phyloP scores from a whole-genome alignment of 2,888 invertebrate genomes.

The Zootermopsis nevadensis region DNA sequence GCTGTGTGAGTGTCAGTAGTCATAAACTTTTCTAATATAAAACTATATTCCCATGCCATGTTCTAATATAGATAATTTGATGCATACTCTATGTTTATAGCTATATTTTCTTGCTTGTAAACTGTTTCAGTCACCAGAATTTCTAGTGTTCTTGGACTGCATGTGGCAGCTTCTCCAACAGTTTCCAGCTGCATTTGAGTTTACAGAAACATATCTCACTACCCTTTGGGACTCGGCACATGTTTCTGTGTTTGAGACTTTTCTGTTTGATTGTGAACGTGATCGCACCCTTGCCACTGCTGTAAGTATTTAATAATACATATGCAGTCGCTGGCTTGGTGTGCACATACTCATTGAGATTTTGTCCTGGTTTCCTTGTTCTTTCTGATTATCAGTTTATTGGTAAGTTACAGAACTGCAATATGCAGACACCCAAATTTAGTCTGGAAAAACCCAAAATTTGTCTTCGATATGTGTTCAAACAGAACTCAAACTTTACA shows the following conservation, averaged over 20 bases:
- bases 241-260: conserved; percentile 91
- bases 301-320: conserved; percentile 62
- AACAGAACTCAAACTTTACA: no score
- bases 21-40: no score
- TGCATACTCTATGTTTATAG: no score
- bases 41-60: no score
- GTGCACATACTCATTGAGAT: neutral
- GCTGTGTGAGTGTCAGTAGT: no score
- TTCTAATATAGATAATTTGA: no score
- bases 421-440: no score
- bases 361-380: neutral
- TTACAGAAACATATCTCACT: conserved; percentile 91
- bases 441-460: no score
- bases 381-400: no score
- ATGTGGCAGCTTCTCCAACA: conserved; percentile 92
- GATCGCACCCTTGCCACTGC: conserved; percentile 77
- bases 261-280: conserved; percentile 88
- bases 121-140: conserved; percentile 79
- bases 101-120: neutral
- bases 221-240: conserved; percentile 92
- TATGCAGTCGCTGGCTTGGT: no score
- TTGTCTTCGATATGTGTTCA: no score
- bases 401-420: no score
- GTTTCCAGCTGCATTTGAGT: conserved; percentile 90
- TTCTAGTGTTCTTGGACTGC: conserved; percentile 92